Base-by-base conservation (phyloP, 2,888 invertebrate species). In the Itoplectis maculator region DNA sequence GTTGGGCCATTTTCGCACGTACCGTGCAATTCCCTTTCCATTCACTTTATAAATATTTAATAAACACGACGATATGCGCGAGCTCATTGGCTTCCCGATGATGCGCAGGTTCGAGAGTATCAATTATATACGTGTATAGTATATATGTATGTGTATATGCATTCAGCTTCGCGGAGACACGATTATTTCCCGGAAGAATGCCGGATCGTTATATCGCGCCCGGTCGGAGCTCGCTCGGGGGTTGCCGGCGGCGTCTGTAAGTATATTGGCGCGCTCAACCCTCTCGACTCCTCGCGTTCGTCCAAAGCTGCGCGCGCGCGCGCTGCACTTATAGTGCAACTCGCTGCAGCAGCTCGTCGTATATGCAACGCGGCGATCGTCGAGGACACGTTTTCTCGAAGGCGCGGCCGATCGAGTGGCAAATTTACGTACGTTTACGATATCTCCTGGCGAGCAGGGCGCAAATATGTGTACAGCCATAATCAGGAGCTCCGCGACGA, bases 171-270 rank as follows among this genome's bases (percentile, higher is more conserved):
- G n/a, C n/a, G 73, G 73, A 77, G 77, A 83, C 79, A 79, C 72
- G 76, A 83, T 83, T 45, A 77, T 69, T 83, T 83, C 77, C 82
- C 77, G 69, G 79, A 80, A 83, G 69, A 83, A 75, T 65, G 61
- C 49, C 42, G 82, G n/a, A 79, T 83, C 73, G 73, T 79, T 73
- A 69, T 74, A 77, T 73, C 56, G 68, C 73, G 72, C 69, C 69
- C 5, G 29, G 5, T 59, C 49, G 65, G 47, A 79, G 79, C 49
- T 15, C 59, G 54, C 35, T 61, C 20, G 37, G 61, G 75, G 79
- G 76, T 74, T 77, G 82, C 82, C 74, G 45, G 13, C 45, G 23
- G 82, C 77, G 69, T 73, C 68, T 69, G n/a, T n/a, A 45, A 69
- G 74, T 79, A 63, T 54, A 73, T 65, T 73, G 29, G 45, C 75